Evolutionary conservation across 2,113 vertebrate genomes (phyloP).

Genomic region (Brevimyrus niger): DNA sequence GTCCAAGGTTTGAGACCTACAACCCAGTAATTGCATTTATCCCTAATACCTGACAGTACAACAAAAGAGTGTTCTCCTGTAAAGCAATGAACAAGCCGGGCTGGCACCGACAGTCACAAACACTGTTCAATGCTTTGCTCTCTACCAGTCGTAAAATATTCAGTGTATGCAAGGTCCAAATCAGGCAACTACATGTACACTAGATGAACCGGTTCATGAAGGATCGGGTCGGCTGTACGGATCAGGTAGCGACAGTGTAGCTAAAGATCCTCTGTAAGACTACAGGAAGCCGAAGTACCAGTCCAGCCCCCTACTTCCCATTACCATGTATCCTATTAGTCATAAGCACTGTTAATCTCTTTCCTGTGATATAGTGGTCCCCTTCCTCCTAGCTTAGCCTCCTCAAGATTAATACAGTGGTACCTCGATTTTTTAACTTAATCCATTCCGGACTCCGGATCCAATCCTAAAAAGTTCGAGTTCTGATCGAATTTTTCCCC

Average conservation of each 20-base stretch:
- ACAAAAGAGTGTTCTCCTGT: not conserved
- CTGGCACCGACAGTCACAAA: not conserved
- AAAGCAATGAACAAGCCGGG: not conserved
- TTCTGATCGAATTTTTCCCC: too few relatives aligned
- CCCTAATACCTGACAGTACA: not conserved
- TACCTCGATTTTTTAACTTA: too few relatives aligned
- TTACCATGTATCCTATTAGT: not conserved
- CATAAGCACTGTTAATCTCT: not conserved
- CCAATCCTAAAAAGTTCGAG: too few relatives aligned
- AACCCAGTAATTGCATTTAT: not conserved
- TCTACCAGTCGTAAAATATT: not conserved
- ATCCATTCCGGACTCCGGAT: too few relatives aligned
- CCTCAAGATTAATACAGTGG: not conserved
- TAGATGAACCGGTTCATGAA: not conserved
- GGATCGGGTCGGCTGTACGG: not conserved
- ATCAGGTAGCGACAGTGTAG: not conserved
- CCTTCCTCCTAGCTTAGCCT: not conserved
- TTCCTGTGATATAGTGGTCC: not conserved
- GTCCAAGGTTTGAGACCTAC: not conserved
- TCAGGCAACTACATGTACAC: not conserved
- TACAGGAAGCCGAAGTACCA: not conserved
- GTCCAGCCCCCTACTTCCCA: not conserved
- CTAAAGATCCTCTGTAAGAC: not conserved
- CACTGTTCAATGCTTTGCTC: not conserved
- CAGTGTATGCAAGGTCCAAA: not conserved